These are phyloP conservation scores for Deilephila elpenor DNA, from an alignment of 2,888 invertebrate species.

Conservation along the genomic window DNA sequence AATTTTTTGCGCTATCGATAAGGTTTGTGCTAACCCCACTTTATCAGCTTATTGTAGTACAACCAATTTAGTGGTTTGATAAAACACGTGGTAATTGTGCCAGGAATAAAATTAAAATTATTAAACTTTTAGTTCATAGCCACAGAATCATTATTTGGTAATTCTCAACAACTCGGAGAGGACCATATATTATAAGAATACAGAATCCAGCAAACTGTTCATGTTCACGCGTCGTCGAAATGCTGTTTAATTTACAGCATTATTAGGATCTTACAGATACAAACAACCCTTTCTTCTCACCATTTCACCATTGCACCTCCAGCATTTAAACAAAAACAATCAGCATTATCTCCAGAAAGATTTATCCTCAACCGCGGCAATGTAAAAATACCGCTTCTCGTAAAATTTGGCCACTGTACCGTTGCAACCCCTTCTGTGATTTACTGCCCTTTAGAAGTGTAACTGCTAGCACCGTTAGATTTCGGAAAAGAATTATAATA, in stretches of 20 bases:
- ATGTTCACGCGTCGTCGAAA: background rate
- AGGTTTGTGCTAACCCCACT: too few relatives aligned
- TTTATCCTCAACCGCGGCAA: constrained; percentile 30
- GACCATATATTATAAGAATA: too few relatives aligned
- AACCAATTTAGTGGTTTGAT: too few relatives aligned
- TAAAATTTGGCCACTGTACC: constrained; percentile 65
- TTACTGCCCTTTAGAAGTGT: constrained; percentile 50
- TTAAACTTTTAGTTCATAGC: too few relatives aligned
- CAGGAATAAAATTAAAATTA: too few relatives aligned
- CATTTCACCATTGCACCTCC: background rate
- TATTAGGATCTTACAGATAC: background rate
- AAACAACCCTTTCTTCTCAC: background rate
- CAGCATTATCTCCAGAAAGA: constrained; percentile 31
- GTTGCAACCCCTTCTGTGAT: constrained; percentile 61
- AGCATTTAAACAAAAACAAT: constrained; percentile 22
- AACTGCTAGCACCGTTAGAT: constrained; percentile 49
- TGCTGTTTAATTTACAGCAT: constrained; percentile 8
- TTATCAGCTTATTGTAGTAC: too few relatives aligned
- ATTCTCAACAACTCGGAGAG: too few relatives aligned
- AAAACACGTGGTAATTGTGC: too few relatives aligned
- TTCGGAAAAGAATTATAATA: constrained; percentile 59
- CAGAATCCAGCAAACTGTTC: too few relatives aligned
- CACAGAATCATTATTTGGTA: too few relatives aligned
- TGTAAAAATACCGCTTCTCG: constrained; percentile 40
- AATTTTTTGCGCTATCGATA: too few relatives aligned